Conservation (phyloP, 2,113 vertebrate species). For the Nothoprocta perdicaria region DNA sequence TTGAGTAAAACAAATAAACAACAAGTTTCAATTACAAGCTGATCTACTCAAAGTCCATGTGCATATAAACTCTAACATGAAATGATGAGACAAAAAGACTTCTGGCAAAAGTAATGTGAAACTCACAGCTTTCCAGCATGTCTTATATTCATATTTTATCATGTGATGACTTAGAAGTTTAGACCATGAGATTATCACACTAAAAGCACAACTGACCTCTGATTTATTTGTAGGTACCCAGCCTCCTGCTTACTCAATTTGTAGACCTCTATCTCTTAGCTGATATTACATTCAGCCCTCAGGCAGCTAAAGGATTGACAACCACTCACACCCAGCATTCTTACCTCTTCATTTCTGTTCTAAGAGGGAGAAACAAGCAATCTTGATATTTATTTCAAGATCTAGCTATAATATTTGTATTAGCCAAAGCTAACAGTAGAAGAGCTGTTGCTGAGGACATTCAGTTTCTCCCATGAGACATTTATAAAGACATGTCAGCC, state of each 20-base stretch:
- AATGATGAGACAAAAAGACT: background rate
- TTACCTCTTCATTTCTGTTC: background rate
- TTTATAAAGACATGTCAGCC: background rate
- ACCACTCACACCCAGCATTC: background rate
- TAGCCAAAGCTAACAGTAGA: background rate
- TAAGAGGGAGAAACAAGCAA: background rate
- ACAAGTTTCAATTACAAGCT: slow-evolving; percentile 13
- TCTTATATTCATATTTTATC: background rate
- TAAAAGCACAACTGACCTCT: background rate
- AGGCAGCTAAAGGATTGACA: accelerated
- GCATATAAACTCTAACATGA: background rate
- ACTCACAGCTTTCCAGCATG: background rate
- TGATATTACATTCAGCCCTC: background rate
- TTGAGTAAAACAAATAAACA: slow-evolving; percentile 67
- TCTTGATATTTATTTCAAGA: background rate
- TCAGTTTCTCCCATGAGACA: background rate
- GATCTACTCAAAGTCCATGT: background rate
- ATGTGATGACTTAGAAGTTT: background rate
- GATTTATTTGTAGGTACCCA: background rate
- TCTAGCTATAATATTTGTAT: background rate
- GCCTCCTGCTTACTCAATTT: background rate
- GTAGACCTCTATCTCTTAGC: background rate
- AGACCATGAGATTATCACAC: background rate
- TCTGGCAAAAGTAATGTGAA: background rate
- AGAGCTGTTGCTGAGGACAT: accelerated